Conservation (phyloP, 1,140 invertebrate genomes). For the Steinernema khuongi region DNA sequence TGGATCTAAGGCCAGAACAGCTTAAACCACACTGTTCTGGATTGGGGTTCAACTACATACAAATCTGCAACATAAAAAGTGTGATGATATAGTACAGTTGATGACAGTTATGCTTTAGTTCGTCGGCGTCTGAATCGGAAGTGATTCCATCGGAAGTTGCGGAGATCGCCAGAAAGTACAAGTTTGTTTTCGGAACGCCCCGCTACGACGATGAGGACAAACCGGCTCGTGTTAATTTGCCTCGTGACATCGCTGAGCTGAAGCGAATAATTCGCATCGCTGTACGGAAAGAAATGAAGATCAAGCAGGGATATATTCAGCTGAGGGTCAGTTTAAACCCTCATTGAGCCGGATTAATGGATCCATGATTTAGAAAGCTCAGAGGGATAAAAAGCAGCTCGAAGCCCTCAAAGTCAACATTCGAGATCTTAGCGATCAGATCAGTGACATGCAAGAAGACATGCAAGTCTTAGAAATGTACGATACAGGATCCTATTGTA, state of each 20-base stretch:
- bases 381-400: constrained; percentile 22
- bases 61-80: background rate
- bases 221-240: constrained; percentile 13
- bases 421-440: constrained; percentile 34
- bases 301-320: constrained; percentile 37
- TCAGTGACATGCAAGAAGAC: constrained; percentile 44
- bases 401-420: constrained; percentile 32
- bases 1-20: background rate
- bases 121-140: constrained; percentile 9
- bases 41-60: constrained; percentile 8
- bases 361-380: constrained; percentile 23
- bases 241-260: constrained; percentile 31
- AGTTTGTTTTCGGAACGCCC: constrained; percentile 22
- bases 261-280: constrained; percentile 27
- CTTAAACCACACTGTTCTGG: background rate
- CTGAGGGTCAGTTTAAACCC: constrained; percentile 20
- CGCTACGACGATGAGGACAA: constrained; percentile 28
- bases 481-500: constrained; percentile 39
- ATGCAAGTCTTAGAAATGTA: constrained; percentile 40
- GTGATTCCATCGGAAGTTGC: constrained; percentile 34
- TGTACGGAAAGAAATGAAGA: constrained; percentile 28
- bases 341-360: background rate
- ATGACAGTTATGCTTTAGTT: background rate
- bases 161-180: constrained; percentile 33
- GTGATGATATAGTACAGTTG: background rate